Conservation (phyloP, 1,140 invertebrate genomes). For the Pseudomyrmex cubaensis region DNA sequence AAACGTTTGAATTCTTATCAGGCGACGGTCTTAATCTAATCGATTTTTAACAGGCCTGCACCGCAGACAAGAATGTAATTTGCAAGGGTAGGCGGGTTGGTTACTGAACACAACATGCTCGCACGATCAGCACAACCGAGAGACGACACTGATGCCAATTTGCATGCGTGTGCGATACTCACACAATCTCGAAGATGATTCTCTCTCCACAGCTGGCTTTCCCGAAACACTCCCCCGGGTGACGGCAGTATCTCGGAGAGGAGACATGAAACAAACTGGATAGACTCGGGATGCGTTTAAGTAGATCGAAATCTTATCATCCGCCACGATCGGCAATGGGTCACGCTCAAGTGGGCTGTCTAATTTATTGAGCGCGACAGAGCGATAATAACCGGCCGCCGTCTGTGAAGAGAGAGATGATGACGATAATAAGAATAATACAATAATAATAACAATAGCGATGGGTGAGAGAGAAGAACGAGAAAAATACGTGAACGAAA, state of each 20-base stretch:
- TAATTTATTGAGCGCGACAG: constrained; percentile 66
- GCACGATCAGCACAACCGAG: not conserved
- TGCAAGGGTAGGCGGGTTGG: not conserved
- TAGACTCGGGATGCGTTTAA: constrained; percentile 57
- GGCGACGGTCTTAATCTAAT: not conserved
- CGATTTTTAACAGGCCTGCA: not conserved
- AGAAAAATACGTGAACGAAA: not conserved
- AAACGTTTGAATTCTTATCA: not conserved
- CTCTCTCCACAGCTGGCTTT: constrained; percentile 9
- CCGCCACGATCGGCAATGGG: constrained; percentile 57
- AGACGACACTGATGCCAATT: constrained; percentile 34
- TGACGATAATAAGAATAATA: constrained; percentile 60
- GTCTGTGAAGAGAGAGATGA: not conserved
- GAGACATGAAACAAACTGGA: constrained; percentile 23
- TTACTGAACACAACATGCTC: constrained; percentile 8
- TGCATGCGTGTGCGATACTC: constrained; percentile 8
- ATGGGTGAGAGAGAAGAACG: constrained; percentile 3
- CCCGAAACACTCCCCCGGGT: not conserved
- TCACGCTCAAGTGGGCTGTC: constrained; percentile 64
- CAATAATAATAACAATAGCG: constrained; percentile 53
- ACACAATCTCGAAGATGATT: not conserved
- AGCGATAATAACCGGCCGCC: constrained; percentile 45
- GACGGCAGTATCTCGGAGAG: not conserved
- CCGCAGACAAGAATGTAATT: not conserved
- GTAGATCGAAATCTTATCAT: constrained; percentile 72